These are phyloP conservation scores for Pipistrellus pygmaeus DNA, from an alignment of 2,797 vertebrate genomes.

Conservation along the genomic window DNA sequence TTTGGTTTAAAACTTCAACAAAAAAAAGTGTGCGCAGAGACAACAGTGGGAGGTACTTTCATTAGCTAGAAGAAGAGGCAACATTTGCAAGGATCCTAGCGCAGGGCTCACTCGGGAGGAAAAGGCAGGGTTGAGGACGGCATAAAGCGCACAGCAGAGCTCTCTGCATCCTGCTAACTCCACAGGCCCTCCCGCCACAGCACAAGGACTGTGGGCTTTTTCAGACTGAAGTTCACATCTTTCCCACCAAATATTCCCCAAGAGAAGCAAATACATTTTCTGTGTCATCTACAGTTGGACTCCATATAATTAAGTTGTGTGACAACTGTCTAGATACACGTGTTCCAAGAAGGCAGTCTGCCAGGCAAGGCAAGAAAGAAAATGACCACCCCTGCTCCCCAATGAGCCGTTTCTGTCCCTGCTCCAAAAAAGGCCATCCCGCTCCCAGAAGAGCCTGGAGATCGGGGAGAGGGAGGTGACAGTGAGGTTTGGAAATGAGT, in stretches of 20 bases:
- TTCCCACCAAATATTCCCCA: constrained; percentile 48
- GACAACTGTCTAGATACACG: constrained; percentile 32
- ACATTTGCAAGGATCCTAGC: background rate
- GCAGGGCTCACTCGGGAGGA: background rate
- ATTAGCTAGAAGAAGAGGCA: background rate
- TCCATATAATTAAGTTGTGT: constrained; percentile 60
- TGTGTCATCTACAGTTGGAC: constrained; percentile 49
- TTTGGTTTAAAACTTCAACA: background rate
- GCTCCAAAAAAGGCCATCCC: background rate
- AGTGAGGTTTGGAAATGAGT: background rate
- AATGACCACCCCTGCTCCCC: background rate
- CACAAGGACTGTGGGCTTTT: constrained; percentile 22
- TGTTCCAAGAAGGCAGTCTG: constrained; percentile 38
- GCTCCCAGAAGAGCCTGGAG: background rate
- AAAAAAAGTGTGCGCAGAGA: background rate
- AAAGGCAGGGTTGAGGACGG: background rate
- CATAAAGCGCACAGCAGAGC: background rate
- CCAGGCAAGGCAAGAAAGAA: constrained; percentile 29
- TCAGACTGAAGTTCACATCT: constrained; percentile 1
- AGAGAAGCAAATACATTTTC: constrained; percentile 51
- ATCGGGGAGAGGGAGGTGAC: background rate
- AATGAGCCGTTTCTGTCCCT: background rate
- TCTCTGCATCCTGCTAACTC: background rate
- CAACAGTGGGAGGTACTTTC: background rate
- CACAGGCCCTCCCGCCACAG: background rate